Conservation (phyloP, 2,113 vertebrate genomes). For the Megaceryle maxima region DNA sequence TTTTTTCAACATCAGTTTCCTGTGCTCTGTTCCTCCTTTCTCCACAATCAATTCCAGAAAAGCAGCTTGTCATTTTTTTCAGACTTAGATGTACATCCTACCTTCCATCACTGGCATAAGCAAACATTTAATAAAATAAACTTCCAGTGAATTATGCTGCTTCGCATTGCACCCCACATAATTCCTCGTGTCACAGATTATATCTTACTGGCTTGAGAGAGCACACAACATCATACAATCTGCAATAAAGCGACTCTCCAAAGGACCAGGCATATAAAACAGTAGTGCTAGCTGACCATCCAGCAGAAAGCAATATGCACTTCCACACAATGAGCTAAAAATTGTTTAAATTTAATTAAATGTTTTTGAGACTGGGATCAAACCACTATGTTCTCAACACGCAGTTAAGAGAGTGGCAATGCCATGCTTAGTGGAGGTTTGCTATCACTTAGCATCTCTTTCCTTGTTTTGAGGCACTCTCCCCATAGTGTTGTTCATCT, state of each 20-base stretch:
- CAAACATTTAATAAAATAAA: neutral
- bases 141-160: neutral
- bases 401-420: neutral
- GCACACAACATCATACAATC: neutral
- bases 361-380: neutral
- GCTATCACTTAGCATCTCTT: neutral
- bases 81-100: neutral
- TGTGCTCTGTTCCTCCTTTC: neutral
- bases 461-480: neutral
- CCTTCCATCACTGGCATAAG: neutral
- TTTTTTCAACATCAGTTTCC: neutral
- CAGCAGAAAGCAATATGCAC: neutral
- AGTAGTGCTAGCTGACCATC: neutral
- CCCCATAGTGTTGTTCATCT: neutral
- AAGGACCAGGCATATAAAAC: neutral
- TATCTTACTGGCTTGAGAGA: neutral
- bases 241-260: neutral
- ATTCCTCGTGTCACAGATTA: neutral
- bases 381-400: neutral
- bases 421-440: neutral
- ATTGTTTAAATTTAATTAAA: neutral
- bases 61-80: neutral
- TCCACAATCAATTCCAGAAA: neutral
- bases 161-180: neutral
- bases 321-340: neutral